These are phyloP conservation scores for Polyommatus iphigenia DNA, from an alignment of 2,888 invertebrate species.

Conservation along the genomic window DNA sequence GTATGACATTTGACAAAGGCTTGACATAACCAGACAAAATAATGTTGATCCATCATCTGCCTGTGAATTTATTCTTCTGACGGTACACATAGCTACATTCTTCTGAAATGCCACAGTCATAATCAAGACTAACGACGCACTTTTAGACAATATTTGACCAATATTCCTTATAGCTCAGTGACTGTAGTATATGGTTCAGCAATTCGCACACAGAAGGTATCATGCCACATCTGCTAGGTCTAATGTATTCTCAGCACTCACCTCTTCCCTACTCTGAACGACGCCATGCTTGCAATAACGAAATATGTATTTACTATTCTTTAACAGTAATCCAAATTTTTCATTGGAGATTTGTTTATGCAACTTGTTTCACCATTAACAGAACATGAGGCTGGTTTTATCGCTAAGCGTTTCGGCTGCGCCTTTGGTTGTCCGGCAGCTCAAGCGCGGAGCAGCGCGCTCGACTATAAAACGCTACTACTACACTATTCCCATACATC, in stretches of 20 bases:
- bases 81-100: too few species aligned
- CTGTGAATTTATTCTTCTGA: too few species aligned
- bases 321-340: neutral
- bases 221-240: conserved; percentile 46
- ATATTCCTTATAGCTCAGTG: neutral
- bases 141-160: neutral
- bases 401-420: too few species aligned
- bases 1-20: too few species aligned
- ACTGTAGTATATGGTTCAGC: conserved; percentile 34
- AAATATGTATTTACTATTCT: conserved; percentile 50
- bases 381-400: too few species aligned
- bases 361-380: neutral
- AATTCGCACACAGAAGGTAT: conserved; percentile 40
- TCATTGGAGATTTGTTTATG: neutral
- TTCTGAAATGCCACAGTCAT: too few species aligned
- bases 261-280: conserved; percentile 70
- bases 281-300: conserved; percentile 69
- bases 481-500: too few species aligned
- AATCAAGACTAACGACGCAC: neutral
- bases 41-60: too few species aligned
- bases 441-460: too few species aligned
- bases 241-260: conserved; percentile 51
- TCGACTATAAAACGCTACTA: too few species aligned
- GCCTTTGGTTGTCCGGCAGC: too few species aligned
- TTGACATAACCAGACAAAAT: too few species aligned